These are phyloP conservation scores for Epirrhoe tristata DNA, from an alignment of 2,888 invertebrate genomes.

Conservation along the genomic window DNA sequence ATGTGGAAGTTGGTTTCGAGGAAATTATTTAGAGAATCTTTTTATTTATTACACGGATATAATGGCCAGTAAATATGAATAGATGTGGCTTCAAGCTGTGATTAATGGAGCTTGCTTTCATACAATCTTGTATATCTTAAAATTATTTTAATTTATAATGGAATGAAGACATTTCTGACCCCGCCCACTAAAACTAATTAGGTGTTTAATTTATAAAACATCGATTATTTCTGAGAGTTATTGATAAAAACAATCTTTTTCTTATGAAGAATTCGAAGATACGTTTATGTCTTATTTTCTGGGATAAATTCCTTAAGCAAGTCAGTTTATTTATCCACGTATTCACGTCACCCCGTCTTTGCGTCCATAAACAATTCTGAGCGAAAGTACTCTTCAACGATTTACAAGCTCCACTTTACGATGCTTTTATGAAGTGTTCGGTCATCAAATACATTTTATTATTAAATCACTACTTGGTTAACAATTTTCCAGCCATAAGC, in stretches of 20 bases:
- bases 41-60: slow-evolving; percentile 68
- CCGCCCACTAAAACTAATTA: slow-evolving; percentile 70
- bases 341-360: slow-evolving; percentile 23
- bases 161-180: slow-evolving; percentile 75
- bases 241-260: slow-evolving; percentile 47
- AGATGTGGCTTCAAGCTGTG: slow-evolving; percentile 76
- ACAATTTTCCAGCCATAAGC: slow-evolving; percentile 78
- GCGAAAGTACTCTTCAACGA: slow-evolving; percentile 54
- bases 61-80: slow-evolving; percentile 68
- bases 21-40: slow-evolving; percentile 70
- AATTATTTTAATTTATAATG: slow-evolving; percentile 75
- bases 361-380: slow-evolving; percentile 51
- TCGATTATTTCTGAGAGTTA: slow-evolving; percentile 61
- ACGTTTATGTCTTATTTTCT: slow-evolving; percentile 12
- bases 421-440: slow-evolving; percentile 74
- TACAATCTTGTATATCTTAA: slow-evolving; percentile 67
- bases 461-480: slow-evolving; percentile 80
- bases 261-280: slow-evolving; percentile 9
- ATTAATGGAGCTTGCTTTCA: slow-evolving; percentile 69
- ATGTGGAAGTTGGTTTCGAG: slow-evolving; percentile 53
- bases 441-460: slow-evolving; percentile 75
- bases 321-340: slow-evolving; percentile 17
- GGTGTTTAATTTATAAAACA: slow-evolving; percentile 62
- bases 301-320: slow-evolving; percentile 11
- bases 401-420: slow-evolving; percentile 68